Conservation (phyloP, 1,140 invertebrate species). For the Lasaia peninsularis region DNA sequence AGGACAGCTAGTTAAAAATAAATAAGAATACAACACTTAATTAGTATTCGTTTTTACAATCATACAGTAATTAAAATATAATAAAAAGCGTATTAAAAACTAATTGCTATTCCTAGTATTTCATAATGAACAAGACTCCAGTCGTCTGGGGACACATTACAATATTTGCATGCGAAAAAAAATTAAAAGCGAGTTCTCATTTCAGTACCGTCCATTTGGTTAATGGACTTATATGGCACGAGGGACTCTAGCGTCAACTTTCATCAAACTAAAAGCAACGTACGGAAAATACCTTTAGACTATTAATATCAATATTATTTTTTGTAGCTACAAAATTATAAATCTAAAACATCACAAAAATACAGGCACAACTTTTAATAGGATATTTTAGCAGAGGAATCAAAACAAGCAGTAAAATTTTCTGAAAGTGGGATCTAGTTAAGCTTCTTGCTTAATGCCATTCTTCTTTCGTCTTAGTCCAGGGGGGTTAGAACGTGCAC, state of each 20-base stretch:
- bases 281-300: slow-evolving; percentile 64
- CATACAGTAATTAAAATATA: too few relatives aligned
- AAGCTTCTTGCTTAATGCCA: too few relatives aligned
- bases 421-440: too few relatives aligned
- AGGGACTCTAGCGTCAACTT: slow-evolving; percentile 63
- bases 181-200: slow-evolving; percentile 71
- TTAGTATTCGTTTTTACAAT: too few relatives aligned
- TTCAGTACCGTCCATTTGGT: slow-evolving; percentile 67
- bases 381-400: too few relatives aligned
- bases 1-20: too few relatives aligned
- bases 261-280: slow-evolving; percentile 72
- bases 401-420: too few relatives aligned
- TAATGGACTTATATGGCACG: slow-evolving; percentile 71
- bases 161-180: slow-evolving; percentile 63
- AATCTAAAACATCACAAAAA: background rate
- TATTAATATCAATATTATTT: slow-evolving; percentile 58
- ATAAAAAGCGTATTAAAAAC: background rate
- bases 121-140: slow-evolving; percentile 13
- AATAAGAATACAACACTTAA: too few relatives aligned
- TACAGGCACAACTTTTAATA: background rate
- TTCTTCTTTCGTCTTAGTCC: too few relatives aligned
- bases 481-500: too few relatives aligned
- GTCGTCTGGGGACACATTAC: slow-evolving; percentile 47
- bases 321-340: slow-evolving; percentile 17
- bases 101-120: slow-evolving; percentile 4